phyloP scores from a whole-genome alignment of 2,113 vertebrate genomes.

The Xiphorhynchus elegans region DNA sequence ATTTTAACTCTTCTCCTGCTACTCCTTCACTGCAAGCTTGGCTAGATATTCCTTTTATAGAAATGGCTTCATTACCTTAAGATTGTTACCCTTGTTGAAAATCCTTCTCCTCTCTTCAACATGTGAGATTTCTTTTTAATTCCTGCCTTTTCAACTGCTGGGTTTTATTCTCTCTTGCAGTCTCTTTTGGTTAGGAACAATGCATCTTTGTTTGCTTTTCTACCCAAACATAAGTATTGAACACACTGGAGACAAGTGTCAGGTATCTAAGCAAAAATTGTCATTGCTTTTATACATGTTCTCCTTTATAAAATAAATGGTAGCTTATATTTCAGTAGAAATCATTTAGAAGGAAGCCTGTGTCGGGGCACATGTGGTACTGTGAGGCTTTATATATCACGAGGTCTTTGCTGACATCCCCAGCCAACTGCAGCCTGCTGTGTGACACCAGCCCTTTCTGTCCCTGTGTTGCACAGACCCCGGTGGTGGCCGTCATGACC shows the following conservation, averaged over 20 bases:
- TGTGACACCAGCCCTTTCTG: neutral
- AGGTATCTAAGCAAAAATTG: neutral
- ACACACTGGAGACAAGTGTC: neutral
- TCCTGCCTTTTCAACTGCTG: neutral
- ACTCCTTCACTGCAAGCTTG: neutral
- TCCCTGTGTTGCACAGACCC: conserved; percentile 68
- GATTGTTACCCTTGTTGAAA: neutral
- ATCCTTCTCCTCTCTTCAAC: neutral
- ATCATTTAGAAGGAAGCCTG: neutral
- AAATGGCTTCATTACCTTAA: neutral
- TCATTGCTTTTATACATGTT: neutral
- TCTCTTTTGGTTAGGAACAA: neutral
- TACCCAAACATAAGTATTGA: neutral
- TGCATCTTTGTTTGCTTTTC: neutral
- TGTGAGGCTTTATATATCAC: neutral
- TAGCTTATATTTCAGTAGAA: neutral
- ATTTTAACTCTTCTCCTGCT: neutral
- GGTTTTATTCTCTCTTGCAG: neutral
- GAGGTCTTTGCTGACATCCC: neutral
- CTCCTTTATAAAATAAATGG: neutral
- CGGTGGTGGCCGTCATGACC: conserved; percentile 82
- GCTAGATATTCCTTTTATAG: neutral
- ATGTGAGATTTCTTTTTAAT: neutral
- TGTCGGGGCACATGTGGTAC: rapidly evolving
- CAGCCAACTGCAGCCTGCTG: rapidly evolving